phyloP scores from a whole-genome alignment of 2,888 invertebrate species.

The Cryptocheilus praepositus region DNA sequence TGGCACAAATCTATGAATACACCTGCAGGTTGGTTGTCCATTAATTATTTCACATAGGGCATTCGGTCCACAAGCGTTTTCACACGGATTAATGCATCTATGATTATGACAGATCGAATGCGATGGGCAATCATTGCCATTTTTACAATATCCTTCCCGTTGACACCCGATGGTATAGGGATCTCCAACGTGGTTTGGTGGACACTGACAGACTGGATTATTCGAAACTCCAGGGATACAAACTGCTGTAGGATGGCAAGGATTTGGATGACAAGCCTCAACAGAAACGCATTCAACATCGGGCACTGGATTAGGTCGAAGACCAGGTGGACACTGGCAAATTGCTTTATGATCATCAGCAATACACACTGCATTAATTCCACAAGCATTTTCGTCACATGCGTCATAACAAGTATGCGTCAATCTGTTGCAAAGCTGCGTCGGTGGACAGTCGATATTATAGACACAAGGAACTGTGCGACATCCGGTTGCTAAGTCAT shows the following conservation, averaged over 20 bases:
- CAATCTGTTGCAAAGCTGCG: slow-evolving; percentile 88
- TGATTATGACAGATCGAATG: slow-evolving; percentile 84
- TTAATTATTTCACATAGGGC: slow-evolving; percentile 87
- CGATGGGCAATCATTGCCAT: slow-evolving; percentile 86
- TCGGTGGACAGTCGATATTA: slow-evolving; percentile 87
- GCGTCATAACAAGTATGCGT: slow-evolving; percentile 89
- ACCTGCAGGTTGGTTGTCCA: slow-evolving; percentile 86
- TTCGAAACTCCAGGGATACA: slow-evolving; percentile 83
- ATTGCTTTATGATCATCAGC: slow-evolving; percentile 88
- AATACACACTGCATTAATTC: slow-evolving; percentile 91
- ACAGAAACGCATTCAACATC: slow-evolving; percentile 86
- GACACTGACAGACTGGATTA: slow-evolving; percentile 87
- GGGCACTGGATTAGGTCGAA: slow-evolving; percentile 86
- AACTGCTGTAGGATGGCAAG: slow-evolving; percentile 88
- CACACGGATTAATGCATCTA: slow-evolving; percentile 88
- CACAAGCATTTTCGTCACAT: slow-evolving; percentile 89
- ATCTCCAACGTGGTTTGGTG: slow-evolving; percentile 85
- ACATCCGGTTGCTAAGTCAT: slow-evolving; percentile 85
- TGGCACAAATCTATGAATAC: slow-evolving; percentile 86
- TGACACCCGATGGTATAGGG: slow-evolving; percentile 84
- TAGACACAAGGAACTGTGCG: slow-evolving; percentile 90
- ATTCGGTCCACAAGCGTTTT: slow-evolving; percentile 88
- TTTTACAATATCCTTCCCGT: slow-evolving; percentile 85
- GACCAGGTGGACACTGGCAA: slow-evolving; percentile 92
- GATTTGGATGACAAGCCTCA: slow-evolving; percentile 85